Evolutionary conservation across 2,888 invertebrate genomes (phyloP).

Genomic region (Oscheius myriophilus): DNA sequence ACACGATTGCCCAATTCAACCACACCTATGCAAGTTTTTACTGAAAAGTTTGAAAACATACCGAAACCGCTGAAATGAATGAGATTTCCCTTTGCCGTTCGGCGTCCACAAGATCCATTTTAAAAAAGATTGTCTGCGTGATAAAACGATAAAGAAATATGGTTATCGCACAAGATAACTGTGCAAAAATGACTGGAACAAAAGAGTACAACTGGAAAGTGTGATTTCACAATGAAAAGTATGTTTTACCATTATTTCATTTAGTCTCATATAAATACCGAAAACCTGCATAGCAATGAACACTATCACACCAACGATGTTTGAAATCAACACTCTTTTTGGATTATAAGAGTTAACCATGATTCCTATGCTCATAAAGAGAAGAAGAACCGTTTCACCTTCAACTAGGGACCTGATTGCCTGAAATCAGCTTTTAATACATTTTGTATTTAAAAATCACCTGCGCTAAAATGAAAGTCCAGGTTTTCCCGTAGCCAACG

Average conservation of each 20-base stretch:
- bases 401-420: background rate
- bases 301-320: background rate
- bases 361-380: background rate
- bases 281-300: background rate
- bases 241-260: background rate
- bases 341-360: background rate
- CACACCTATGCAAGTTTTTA: background rate
- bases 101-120: background rate
- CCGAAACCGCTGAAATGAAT: background rate
- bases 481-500: background rate
- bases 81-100: background rate
- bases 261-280: background rate
- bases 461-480: constrained; percentile 1
- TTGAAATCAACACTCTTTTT: constrained; percentile 3
- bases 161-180: constrained; percentile 13
- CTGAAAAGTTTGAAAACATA: constrained; percentile 3
- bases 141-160: constrained; percentile 1
- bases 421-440: background rate
- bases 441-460: background rate
- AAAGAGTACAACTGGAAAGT: constrained; percentile 2
- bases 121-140: constrained; percentile 4
- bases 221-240: background rate
- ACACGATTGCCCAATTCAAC: constrained; percentile 2
- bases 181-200: constrained; percentile 11
- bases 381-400: background rate